These are phyloP conservation scores for Lamproptera curius DNA, from an alignment of 2,888 invertebrate species.

Conservation along the genomic window DNA sequence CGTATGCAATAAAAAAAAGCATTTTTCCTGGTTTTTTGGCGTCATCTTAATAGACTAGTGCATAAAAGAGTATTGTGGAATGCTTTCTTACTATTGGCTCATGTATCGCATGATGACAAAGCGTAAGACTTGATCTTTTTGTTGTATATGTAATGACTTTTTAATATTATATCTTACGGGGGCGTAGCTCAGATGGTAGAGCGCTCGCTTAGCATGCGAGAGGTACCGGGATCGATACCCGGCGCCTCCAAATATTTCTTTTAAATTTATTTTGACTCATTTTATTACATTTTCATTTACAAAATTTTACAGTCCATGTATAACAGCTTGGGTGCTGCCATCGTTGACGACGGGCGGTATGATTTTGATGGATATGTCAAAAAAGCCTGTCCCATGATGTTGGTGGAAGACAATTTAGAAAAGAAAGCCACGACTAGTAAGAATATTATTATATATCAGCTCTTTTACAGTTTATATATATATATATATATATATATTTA, in stretches of 20 bases:
- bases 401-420: conserved; percentile 80
- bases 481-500: no score
- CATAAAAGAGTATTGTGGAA: no score
- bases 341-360: conserved; percentile 82
- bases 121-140: no score
- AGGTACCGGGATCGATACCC: conserved; percentile 79
- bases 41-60: no score
- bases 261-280: neutral
- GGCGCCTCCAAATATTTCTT: conserved; percentile 60
- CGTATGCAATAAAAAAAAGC: no score
- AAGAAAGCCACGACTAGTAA: conserved; percentile 81
- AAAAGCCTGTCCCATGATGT: conserved; percentile 82
- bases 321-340: conserved; percentile 90
- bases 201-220: conserved; percentile 79
- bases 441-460: conserved; percentile 25
- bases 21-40: no score
- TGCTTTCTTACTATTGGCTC: no score
- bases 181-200: conserved; percentile 79
- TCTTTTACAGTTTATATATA: no score
- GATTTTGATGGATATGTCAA: conserved; percentile 91
- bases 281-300: neutral
- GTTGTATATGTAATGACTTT: neutral
- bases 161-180: conserved; percentile 33
- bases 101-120: no score
- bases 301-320: conserved; percentile 88